Evolutionary conservation across 37 sponge, comb jelly and placozoan genomes (phyloP), one percentile per base, ranked within the genome.

Genomic region (Hexactinellida sp.): DNA sequence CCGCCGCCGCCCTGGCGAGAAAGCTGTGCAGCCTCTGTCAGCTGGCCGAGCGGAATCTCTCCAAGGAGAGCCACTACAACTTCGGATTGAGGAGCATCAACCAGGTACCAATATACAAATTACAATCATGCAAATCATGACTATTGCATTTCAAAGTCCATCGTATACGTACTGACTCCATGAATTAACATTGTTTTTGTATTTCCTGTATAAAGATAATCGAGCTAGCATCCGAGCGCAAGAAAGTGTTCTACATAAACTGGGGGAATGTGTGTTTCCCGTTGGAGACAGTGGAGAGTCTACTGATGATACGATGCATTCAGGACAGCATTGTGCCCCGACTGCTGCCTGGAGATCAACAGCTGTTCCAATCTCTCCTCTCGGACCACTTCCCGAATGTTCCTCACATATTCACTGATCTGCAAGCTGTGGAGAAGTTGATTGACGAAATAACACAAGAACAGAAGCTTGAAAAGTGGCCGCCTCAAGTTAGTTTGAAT

Each of bases 51-150:
- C 38, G 83, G 24, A 90, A 90, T 35, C 84, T 94, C 25, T 94
- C 94, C 36, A 51, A 88, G 34, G 86, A 90, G 88, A 91, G 90
- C 34, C 76, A 63, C 13, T 94, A 94, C 87, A 92, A 94, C 83
- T 94, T 94, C 86, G 94, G 94, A 32, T 38, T 94, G 84, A 85
- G 94, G 37, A 87, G 92, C 37, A 86, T 92, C 34, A 63, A 28
- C 1, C 76, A 63, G 76, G 76, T 63, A 41, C n/a, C n/a, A n/a
- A n/a, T n/a, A n/a, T n/a, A n/a, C n/a, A n/a, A n/a, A n/a, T n/a
- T n/a, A n/a, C n/a, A n/a, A n/a, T n/a, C n/a, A n/a, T n/a, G n/a
- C n/a, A n/a, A n/a, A n/a, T n/a, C n/a, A n/a, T n/a, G n/a, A n/a
- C n/a, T n/a, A n/a, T n/a, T n/a, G n/a, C n/a, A n/a, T n/a, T n/a